phyloP scores from a whole-genome alignment of 30 jellyfish, hydroid and myxozoan species.

The Rhopilema esculentum region DNA sequence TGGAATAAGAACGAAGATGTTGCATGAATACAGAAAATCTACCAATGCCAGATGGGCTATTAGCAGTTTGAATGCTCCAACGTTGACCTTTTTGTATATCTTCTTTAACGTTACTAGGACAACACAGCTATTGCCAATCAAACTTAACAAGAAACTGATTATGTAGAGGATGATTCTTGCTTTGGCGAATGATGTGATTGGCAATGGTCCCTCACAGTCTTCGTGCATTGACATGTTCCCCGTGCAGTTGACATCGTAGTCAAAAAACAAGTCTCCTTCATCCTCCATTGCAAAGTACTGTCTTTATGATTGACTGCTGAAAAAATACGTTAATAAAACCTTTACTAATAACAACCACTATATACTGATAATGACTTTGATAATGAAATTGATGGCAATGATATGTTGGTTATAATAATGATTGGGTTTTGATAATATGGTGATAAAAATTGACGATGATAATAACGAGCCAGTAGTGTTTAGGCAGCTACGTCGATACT shows the following conservation, averaged over 20 bases:
- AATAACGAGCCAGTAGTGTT: no score
- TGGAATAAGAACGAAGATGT: constrained; percentile 40
- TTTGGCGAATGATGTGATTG: constrained; percentile 14
- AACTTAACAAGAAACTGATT: constrained; percentile 26
- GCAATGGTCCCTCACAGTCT: background rate
- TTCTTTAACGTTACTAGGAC: constrained; percentile 36
- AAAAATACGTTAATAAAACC: no score
- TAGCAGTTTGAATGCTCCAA: constrained; percentile 26
- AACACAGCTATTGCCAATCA: constrained; percentile 48
- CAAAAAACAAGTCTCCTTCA: constrained; percentile 14
- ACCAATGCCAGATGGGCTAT: constrained; percentile 52
- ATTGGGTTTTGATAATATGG: no score
- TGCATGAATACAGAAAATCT: constrained; percentile 51
- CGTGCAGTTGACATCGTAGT: constrained; percentile 41
- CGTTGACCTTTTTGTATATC: background rate
- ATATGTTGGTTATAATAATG: no score
- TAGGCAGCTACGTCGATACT: no score
- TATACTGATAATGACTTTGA: no score
- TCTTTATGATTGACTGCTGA: no score
- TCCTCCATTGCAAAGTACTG: background rate
- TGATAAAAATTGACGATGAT: no score
- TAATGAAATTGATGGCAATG: no score
- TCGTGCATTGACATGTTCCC: constrained; percentile 1
- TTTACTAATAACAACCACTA: background rate
- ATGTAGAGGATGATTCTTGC: constrained; percentile 44